Base-by-base conservation (phyloP, 2,113 vertebrate genomes). In the Oreochromis spilurus region DNA sequence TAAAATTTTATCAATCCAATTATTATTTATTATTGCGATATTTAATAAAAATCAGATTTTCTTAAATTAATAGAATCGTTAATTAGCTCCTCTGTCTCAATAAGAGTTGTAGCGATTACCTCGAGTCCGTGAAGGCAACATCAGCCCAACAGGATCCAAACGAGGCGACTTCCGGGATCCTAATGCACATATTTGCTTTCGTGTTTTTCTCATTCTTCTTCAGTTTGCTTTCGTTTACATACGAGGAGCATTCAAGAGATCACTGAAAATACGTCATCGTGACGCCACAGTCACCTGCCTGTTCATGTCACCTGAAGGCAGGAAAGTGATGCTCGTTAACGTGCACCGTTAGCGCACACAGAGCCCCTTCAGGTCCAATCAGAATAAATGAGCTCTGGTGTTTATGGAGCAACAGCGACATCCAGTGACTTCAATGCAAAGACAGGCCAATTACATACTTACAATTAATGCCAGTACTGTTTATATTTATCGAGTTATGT, bases 151-250 rank as follows among this genome's bases (percentile, higher is more conserved):
- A 95, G 95, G 94, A 96, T 95, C 91, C 87, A 52, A 11, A 50
- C 36, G 1, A 0, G 10, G n/a, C 9, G 7, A 94, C 94, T 94
- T 96, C 95, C 95, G 92, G 95, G 89, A 88, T 93, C 43, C n/a
- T 19, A 81, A 84, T 17, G 90, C 86, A 88, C 65, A 92, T 84
- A 88, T 93, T 93, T 88, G 4, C 60, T 1, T 31, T 90, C 9
- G 3, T 86, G 24, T 9, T 48, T 38, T 57, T 43, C 21, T 21
- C 7, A 2, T 26, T 2, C 1, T 54, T 90, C 14, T 36, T 24
- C 4, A 26, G 78, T 26, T 36, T 13, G 6, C 5, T 9, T 62
- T 45, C 2, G 52, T 79, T 53, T 24, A 14, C 26, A 75, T 10
- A 2, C 4, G 0, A 11, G 6, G 4, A 16, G 0, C 8, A 79